Percentiles rank a stretch among this genome's conserved stretches.
Conservation (phyloP, 2,113 vertebrate genomes). For the Nothobranchius kuhntae region DNA sequence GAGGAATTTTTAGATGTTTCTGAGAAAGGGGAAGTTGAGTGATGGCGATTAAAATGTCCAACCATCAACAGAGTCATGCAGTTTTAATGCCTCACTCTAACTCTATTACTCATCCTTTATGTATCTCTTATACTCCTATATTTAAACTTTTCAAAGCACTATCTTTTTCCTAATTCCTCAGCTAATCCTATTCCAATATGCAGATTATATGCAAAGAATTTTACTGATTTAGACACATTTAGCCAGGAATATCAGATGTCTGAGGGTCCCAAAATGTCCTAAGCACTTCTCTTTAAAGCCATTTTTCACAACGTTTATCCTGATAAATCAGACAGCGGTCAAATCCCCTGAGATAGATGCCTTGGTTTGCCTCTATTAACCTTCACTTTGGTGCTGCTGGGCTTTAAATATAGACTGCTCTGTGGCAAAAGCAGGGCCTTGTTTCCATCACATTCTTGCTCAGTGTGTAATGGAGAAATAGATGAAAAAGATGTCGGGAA, state of each 20-base stretch:
- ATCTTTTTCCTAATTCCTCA: not conserved
- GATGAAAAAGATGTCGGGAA: conserved; percentile 48
- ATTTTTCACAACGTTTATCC: conserved; percentile 22
- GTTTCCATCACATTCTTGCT: conserved; percentile 58
- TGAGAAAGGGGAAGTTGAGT: conserved; percentile 49
- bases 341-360: conserved; percentile 32
- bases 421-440: conserved; percentile 52
- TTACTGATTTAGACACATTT: not conserved
- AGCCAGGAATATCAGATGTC: not conserved
- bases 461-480: conserved; percentile 59
- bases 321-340: conserved; percentile 22
- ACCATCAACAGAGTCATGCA: conserved; percentile 64
- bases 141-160: not conserved
- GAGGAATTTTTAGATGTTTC: conserved; percentile 66
- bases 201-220: not conserved
- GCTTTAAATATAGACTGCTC: conserved; percentile 38
- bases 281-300: conserved; percentile 22
- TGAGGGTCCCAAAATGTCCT: conserved; percentile 7
- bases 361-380: conserved; percentile 25
- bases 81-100: conserved; percentile 24
- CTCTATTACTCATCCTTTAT: no score
- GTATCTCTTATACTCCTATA: no score
- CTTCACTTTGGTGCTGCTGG: conserved; percentile 20
- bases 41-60: conserved; percentile 61
- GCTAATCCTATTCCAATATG: not conserved